Conservation (phyloP, 2,113 vertebrate genomes). For the Ascaphus truei region DNA sequence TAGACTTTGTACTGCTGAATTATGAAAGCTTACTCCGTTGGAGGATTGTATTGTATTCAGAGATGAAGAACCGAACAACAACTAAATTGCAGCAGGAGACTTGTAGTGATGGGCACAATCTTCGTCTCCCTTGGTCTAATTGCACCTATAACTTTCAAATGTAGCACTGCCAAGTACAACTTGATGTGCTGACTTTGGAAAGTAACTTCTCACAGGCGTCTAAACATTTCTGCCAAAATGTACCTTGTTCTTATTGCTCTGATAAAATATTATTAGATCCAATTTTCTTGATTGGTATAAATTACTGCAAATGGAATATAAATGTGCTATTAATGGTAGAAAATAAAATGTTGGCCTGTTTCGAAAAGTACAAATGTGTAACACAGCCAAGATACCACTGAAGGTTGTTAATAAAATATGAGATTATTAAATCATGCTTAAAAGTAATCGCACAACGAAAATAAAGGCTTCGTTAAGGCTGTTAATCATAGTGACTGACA, state of each 20-base stretch:
- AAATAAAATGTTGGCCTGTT: slow-evolving; percentile 21
- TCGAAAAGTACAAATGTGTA: slow-evolving; percentile 1
- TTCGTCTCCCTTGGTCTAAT: slow-evolving; percentile 51
- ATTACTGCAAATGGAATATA: slow-evolving; percentile 36
- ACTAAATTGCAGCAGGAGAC: slow-evolving; percentile 62
- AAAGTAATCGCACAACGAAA: no score
- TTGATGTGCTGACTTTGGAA: slow-evolving; percentile 35
- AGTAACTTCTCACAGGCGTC: slow-evolving; percentile 43
- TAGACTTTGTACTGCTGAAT: slow-evolving; percentile 79
- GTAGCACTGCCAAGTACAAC: slow-evolving; percentile 40
- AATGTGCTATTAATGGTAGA: slow-evolving; percentile 10
- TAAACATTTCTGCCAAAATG: slow-evolving; percentile 41
- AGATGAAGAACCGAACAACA: slow-evolving; percentile 75
- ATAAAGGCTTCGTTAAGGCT: no score
- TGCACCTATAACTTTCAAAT: slow-evolving; percentile 54
- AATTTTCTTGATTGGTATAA: slow-evolving; percentile 21
- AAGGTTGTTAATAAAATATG: no score
- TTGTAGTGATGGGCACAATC: slow-evolving; percentile 46
- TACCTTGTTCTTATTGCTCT: slow-evolving; percentile 41
- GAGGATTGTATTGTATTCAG: slow-evolving; percentile 73
- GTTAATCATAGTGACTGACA: no score
- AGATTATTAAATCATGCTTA: no score
- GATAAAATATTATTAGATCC: slow-evolving; percentile 44
- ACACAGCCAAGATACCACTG: background rate
- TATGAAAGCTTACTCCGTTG: slow-evolving; percentile 77